Percentiles rank a stretch among this genome's conserved stretches.
phyloP scores from a whole-genome alignment of 2,888 invertebrate genomes.

The Campaea margaritaria region DNA sequence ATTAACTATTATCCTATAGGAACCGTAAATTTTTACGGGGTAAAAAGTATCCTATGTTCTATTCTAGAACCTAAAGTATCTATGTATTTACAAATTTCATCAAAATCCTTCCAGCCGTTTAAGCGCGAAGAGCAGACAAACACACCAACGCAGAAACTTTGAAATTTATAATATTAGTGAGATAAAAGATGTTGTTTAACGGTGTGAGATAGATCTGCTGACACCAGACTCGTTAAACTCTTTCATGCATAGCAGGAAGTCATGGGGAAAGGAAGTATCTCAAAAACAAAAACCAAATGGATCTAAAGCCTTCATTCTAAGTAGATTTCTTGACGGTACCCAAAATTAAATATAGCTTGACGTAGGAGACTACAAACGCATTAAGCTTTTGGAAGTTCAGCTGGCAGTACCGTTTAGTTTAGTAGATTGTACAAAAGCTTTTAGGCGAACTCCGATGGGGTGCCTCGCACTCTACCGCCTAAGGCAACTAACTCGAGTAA shows the following conservation, averaged over 20 bases:
- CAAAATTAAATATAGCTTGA: slow-evolving; percentile 22
- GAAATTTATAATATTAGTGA: too few species aligned
- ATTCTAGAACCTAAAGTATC: too few species aligned
- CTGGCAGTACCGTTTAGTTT: slow-evolving; percentile 50
- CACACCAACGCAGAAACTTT: too few species aligned
- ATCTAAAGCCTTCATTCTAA: neutral
- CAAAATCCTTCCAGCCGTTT: too few species aligned
- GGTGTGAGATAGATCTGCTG: neutral
- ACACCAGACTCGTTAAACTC: neutral
- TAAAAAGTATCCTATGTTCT: too few species aligned
- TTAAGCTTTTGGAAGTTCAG: slow-evolving; percentile 36
- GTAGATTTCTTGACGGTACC: slow-evolving; percentile 9
- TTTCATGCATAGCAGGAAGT: neutral
- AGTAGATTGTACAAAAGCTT: slow-evolving; percentile 63
- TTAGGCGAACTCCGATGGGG: slow-evolving; percentile 55
- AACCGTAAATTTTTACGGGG: too few species aligned
- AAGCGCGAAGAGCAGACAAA: too few species aligned
- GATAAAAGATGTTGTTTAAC: neutral
- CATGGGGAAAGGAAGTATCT: neutral
- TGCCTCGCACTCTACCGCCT: slow-evolving; percentile 43
- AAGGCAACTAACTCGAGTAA: slow-evolving; percentile 46
- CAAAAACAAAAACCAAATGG: neutral
- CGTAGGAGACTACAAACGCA: slow-evolving; percentile 37
- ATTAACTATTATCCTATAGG: too few species aligned
- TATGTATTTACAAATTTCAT: too few species aligned